Conservation (phyloP, 2,113 vertebrate genomes). For the Myanophis thanlyinensis region DNA sequence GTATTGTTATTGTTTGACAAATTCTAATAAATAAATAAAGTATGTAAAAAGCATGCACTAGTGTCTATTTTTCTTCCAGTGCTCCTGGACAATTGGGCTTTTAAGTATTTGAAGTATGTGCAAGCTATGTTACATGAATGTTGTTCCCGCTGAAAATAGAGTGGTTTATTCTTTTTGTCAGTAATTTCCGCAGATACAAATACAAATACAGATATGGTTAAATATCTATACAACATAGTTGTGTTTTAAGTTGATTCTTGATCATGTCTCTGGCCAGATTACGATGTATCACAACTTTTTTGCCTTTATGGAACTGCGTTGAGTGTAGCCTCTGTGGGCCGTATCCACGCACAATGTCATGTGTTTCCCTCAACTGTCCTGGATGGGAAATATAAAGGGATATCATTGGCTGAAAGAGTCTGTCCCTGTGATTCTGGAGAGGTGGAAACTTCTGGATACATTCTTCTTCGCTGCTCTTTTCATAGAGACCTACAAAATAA, state of each 20-base stretch:
- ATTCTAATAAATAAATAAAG: no score
- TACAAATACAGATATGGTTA: not conserved
- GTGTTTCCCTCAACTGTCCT: no score
- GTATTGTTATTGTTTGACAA: no score
- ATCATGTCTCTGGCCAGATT: no score
- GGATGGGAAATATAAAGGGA: not conserved
- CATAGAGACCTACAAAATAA: no score
- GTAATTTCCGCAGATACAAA: not conserved
- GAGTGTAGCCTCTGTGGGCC: no score
- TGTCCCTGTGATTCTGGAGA: no score
- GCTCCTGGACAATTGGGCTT: not conserved
- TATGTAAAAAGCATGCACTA: not conserved
- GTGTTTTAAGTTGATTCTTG: not conserved
- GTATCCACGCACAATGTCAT: no score
- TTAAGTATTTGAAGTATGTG: not conserved
- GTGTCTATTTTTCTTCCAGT: not conserved
- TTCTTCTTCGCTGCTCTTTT: no score
- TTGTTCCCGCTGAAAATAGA: not conserved
- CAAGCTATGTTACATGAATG: not conserved
- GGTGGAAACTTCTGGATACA: no score
- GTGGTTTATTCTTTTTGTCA: not conserved
- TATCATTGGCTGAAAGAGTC: not conserved
- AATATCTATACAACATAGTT: not conserved
- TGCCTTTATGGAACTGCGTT: no score
- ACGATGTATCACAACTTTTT: no score